These are phyloP conservation scores for Brachionus sp. DNA, from an alignment of 1,140 invertebrate species.

Conservation along the genomic window DNA sequence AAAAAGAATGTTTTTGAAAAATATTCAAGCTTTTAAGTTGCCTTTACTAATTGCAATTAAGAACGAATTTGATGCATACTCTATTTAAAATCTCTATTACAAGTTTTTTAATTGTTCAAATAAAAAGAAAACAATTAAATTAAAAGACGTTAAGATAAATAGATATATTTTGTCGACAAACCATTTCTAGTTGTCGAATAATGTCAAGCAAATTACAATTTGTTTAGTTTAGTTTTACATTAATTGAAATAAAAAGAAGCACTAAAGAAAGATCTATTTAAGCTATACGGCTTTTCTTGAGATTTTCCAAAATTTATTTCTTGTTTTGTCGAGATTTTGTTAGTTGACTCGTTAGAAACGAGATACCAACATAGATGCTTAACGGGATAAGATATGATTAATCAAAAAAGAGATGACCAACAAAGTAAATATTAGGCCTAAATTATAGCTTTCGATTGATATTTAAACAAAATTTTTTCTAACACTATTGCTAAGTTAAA, in stretches of 20 bases:
- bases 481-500: not conserved
- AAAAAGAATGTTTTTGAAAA: not conserved
- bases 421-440: not conserved
- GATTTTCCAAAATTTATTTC: not conserved
- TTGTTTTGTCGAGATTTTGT: not conserved
- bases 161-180: not conserved
- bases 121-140: not conserved
- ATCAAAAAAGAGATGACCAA: not conserved
- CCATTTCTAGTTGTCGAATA: constrained; percentile 10
- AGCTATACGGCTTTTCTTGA: constrained; percentile 17
- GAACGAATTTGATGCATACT: not conserved
- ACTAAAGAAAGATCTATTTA: constrained; percentile 5
- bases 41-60: constrained; percentile 22
- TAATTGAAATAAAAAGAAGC: constrained; percentile 2
- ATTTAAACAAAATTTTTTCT: constrained; percentile 34
- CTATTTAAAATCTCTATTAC: not conserved
- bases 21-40: not conserved
- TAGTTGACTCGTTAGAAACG: not conserved
- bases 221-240: constrained; percentile 37
- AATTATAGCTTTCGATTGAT: not conserved
- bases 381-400: constrained; percentile 18
- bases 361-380: not conserved
- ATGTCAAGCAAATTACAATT: constrained; percentile 22
- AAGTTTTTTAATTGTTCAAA: constrained; percentile 8
- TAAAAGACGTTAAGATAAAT: constrained; percentile 31